A percentile compares a stretch with the other conserved stretches of the same genome.
Evolutionary conservation across 1,140 invertebrate genomes (phyloP).

Genomic region (Lethrus apterus): DNA sequence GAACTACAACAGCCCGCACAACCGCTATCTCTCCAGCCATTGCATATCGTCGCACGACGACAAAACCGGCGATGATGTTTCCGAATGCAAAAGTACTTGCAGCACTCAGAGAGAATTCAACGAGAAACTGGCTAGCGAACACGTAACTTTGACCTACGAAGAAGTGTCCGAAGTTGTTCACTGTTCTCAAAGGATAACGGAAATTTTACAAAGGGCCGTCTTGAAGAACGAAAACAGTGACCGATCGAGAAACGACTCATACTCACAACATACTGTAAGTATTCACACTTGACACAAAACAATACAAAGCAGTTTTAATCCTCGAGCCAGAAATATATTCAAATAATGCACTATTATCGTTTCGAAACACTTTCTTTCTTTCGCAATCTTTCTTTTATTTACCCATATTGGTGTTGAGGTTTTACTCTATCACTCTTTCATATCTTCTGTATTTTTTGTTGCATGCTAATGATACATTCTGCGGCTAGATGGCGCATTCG

Average conservation of each 20-base stretch:
- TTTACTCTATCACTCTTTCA: too few species aligned
- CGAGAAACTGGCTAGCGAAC: constrained; percentile 32
- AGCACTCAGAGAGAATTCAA: constrained; percentile 35
- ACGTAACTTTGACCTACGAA: constrained; percentile 32
- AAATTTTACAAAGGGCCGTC: constrained; percentile 31
- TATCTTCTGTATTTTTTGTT: too few species aligned
- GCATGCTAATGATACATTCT: too few species aligned
- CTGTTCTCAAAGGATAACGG: constrained; percentile 32
- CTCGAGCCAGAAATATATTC: too few species aligned
- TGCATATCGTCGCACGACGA: constrained; percentile 27
- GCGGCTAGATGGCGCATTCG: too few species aligned
- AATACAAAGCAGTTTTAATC: too few species aligned
- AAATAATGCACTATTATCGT: too few species aligned
- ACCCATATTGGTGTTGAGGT: too few species aligned
- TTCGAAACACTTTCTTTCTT: too few species aligned
- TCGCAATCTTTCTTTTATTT: too few species aligned
- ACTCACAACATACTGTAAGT: constrained; percentile 24
- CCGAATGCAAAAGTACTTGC: constrained; percentile 33
- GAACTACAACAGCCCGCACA: constrained; percentile 36
- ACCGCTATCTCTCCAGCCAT: constrained; percentile 32
- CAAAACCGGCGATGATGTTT: constrained; percentile 31
- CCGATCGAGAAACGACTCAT: constrained; percentile 31
- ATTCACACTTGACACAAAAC: constrained; percentile 7
- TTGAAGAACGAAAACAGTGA: constrained; percentile 29
- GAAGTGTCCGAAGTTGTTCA: constrained; percentile 32